A percentile compares a stretch with the other conserved stretches of the same genome.
Evolutionary conservation across 2,888 invertebrate species (phyloP).

Genomic region (Hydropsyche betteni): DNA sequence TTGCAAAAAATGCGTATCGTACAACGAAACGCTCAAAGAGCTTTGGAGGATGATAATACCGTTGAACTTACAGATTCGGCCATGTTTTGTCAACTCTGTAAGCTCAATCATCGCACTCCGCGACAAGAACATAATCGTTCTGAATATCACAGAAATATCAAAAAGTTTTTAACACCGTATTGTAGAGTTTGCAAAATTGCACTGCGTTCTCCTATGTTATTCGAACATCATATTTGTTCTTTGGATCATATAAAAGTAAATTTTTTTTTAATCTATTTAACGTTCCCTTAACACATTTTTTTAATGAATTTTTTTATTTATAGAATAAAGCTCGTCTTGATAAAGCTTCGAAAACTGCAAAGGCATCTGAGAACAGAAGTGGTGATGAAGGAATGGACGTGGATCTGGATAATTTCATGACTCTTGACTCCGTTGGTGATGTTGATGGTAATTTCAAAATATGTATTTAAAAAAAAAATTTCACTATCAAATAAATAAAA

Average conservation of each 20-base stretch:
- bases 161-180: constrained; percentile 83
- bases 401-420: constrained; percentile 85
- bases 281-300: neutral
- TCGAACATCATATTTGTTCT: constrained; percentile 84
- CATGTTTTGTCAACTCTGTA: constrained; percentile 78
- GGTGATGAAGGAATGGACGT: constrained; percentile 78
- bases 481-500: neutral
- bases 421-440: constrained; percentile 88
- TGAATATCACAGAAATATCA: constrained; percentile 84
- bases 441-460: constrained; percentile 71
- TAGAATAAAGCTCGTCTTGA: constrained; percentile 68
- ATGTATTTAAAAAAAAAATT: too few species aligned
- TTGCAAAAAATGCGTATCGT: constrained; percentile 80
- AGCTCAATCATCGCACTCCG: constrained; percentile 78
- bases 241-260: constrained; percentile 81
- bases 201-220: constrained; percentile 86
- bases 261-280: constrained; percentile 35
- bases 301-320: constrained; percentile 49
- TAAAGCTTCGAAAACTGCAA: constrained; percentile 59
- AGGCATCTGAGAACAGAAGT: constrained; percentile 68
- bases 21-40: constrained; percentile 82
- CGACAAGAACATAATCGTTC: constrained; percentile 82
- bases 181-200: constrained; percentile 80
- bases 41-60: constrained; percentile 75
- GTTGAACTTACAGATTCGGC: constrained; percentile 68